Evolutionary conservation across 2,113 vertebrate genomes (phyloP).

Genomic region (Oreochromis tanganicae): DNA sequence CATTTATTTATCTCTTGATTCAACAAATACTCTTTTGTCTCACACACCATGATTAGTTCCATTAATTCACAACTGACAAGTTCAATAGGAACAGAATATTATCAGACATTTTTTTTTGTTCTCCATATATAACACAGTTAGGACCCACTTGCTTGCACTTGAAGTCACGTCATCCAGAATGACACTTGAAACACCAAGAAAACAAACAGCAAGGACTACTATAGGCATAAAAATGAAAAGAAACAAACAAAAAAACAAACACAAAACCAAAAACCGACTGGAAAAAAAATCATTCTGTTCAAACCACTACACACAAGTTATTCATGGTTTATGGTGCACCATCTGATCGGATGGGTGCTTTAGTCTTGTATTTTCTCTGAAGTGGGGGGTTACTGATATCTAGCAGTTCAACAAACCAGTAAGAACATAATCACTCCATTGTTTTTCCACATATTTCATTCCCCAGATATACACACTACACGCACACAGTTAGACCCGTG

Average conservation of each 20-base stretch:
- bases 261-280: neutral
- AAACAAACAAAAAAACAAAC: neutral
- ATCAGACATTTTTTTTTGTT: constrained; percentile 39
- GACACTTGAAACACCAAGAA: constrained; percentile 64
- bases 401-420: constrained; percentile 48
- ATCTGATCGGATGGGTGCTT: constrained; percentile 8
- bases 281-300: neutral
- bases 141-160: constrained; percentile 65
- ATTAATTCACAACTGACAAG: constrained; percentile 63
- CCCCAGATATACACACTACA: constrained; percentile 49
- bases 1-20: constrained; percentile 68
- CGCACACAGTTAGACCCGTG: constrained; percentile 45
- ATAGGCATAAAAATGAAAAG: constrained; percentile 6
- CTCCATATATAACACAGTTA: constrained; percentile 45
- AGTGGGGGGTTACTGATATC: constrained; percentile 19
- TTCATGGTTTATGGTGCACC: constrained; percentile 25
- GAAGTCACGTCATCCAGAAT: constrained; percentile 62
- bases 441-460: constrained; percentile 49
- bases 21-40: constrained; percentile 65
- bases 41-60: constrained; percentile 66
- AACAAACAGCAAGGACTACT: constrained; percentile 47
- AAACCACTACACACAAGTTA: constrained; percentile 51
- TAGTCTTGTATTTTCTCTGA: constrained; percentile 29
- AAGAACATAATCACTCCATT: constrained; percentile 44
- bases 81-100: constrained; percentile 62